These are phyloP conservation scores for Aspiorhynchus laticeps DNA, from an alignment of 2,113 vertebrate species.

Conservation along the genomic window DNA sequence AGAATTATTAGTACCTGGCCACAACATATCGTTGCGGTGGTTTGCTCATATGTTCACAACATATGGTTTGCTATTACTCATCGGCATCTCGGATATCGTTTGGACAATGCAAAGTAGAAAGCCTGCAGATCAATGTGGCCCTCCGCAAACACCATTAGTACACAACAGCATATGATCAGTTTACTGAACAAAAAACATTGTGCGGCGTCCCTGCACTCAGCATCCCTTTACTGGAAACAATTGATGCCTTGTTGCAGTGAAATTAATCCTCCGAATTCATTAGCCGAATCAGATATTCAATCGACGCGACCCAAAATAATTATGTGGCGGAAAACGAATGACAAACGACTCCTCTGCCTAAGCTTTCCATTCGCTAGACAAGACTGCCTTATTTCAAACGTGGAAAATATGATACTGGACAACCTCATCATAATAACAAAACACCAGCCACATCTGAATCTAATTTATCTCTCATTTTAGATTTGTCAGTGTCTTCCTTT, in stretches of 20 bases:
- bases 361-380: slow-evolving; percentile 43
- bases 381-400: slow-evolving; percentile 54
- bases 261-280: slow-evolving; percentile 91
- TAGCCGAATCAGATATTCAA: slow-evolving; percentile 86
- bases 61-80: slow-evolving; percentile 77
- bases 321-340: slow-evolving; percentile 76
- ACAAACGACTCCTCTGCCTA: slow-evolving; percentile 65
- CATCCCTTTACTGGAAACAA: slow-evolving; percentile 85
- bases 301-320: slow-evolving; percentile 83
- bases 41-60: too few species aligned
- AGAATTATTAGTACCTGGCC: slow-evolving; percentile 82
- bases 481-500: slow-evolving; percentile 55
- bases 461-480: slow-evolving; percentile 60
- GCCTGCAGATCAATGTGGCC: slow-evolving; percentile 85
- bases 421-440: slow-evolving; percentile 61
- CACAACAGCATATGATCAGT: slow-evolving; percentile 81
- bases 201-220: slow-evolving; percentile 65
- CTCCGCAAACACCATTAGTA: slow-evolving; percentile 80
- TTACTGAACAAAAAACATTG: slow-evolving; percentile 79
- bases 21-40: slow-evolving; percentile 78
- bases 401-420: slow-evolving; percentile 59
- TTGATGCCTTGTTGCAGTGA: slow-evolving; percentile 87
- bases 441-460: slow-evolving; percentile 53
- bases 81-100: slow-evolving; percentile 82
- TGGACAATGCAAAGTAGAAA: slow-evolving; percentile 77